Percentiles rank a stretch among this genome's conserved stretches.
Evolutionary conservation across 2,113 vertebrate genomes (phyloP).

Genomic region (Chlorodrepanis virens): DNA sequence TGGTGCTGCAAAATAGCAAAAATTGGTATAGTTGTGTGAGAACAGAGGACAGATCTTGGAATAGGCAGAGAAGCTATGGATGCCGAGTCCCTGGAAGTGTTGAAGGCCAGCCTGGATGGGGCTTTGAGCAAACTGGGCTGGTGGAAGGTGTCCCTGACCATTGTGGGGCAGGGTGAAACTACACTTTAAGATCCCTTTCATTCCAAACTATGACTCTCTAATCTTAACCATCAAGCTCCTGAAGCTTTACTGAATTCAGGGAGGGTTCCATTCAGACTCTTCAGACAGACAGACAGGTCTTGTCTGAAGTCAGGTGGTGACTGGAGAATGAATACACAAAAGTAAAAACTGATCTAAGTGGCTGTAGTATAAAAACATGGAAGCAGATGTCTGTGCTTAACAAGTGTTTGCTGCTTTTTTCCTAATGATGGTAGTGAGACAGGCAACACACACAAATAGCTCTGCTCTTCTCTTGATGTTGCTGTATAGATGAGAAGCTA

Average conservation of each 20-base stretch:
- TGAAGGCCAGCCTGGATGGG: not conserved
- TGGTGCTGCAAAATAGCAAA: not conserved
- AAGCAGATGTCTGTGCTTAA: not conserved
- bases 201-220: not conserved
- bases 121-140: not conserved
- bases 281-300: not conserved
- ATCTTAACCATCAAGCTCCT: not conserved
- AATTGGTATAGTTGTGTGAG: not conserved
- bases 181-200: not conserved
- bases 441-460: accelerated
- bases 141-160: not conserved
- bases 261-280: not conserved
- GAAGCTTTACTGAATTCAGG: not conserved
- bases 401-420: not conserved
- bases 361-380: not conserved
- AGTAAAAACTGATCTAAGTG: not conserved
- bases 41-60: not conserved
- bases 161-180: not conserved
- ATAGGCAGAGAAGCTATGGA: not conserved
- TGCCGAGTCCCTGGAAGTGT: not conserved
- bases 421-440: not conserved
- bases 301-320: not conserved
- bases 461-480: accelerated
- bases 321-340: not conserved
- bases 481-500: not conserved